phyloP scores from a whole-genome alignment of 2,888 invertebrate genomes.

The Barypeithes pellucidus region DNA sequence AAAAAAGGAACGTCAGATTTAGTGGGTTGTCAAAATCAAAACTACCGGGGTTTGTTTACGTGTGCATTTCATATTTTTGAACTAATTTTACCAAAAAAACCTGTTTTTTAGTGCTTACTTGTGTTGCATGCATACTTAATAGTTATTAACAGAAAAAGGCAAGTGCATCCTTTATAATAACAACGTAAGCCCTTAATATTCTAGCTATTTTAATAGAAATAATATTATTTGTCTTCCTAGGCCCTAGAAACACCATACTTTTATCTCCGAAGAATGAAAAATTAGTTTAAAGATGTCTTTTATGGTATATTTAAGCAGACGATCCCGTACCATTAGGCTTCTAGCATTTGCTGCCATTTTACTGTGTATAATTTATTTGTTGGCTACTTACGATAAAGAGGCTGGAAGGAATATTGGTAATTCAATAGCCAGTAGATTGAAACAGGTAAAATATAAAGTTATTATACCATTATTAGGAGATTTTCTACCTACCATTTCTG shows the following conservation, averaged over 20 bases:
- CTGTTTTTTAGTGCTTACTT: slow-evolving; percentile 1
- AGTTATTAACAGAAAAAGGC: neutral
- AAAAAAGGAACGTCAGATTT: slow-evolving; percentile 4
- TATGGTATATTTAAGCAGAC: slow-evolving; percentile 57
- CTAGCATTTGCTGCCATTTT: slow-evolving; percentile 55
- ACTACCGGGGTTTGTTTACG: slow-evolving; percentile 50
- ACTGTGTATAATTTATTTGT: slow-evolving; percentile 73
- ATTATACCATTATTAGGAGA: neutral
- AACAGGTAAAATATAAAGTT: slow-evolving; percentile 35
- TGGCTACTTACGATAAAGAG: slow-evolving; percentile 76
- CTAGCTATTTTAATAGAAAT: neutral
- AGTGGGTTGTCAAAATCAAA: slow-evolving; percentile 34
- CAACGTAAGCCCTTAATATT: neutral
- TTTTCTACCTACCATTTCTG: too few relatives aligned
- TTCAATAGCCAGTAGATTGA: slow-evolving; percentile 34
- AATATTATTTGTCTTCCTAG: slow-evolving; percentile 7
- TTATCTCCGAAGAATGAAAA: slow-evolving; percentile 20
- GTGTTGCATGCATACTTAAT: neutral
- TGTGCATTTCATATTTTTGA: slow-evolving; percentile 37
- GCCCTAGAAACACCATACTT: neutral
- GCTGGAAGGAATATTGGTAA: slow-evolving; percentile 57
- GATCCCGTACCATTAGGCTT: slow-evolving; percentile 58
- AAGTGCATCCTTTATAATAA: neutral
- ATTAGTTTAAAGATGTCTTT: slow-evolving; percentile 52
- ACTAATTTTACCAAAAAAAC: slow-evolving; percentile 4